Percentiles rank a stretch among this genome's conserved stretches.
phyloP scores from a whole-genome alignment of 2,888 invertebrate genomes.

The Timema cristinae region DNA sequence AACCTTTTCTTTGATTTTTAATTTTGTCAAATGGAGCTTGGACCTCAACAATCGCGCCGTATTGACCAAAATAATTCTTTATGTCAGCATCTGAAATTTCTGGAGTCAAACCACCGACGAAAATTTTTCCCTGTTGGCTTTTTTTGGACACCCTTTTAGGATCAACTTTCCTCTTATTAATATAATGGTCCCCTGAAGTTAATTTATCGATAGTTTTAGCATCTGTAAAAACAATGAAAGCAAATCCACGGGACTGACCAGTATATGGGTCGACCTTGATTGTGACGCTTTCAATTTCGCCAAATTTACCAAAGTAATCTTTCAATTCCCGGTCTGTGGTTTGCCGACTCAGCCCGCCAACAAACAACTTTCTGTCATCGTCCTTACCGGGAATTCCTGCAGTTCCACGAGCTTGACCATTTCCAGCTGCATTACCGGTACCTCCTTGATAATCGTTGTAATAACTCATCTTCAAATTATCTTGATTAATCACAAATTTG shows the following conservation, averaged over 20 bases:
- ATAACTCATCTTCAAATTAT: no score
- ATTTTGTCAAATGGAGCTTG: constrained; percentile 63
- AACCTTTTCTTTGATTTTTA: constrained; percentile 59
- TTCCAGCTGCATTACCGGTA: no score
- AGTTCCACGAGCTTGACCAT: constrained; percentile 31
- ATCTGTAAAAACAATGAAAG: constrained; percentile 59
- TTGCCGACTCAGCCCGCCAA: constrained; percentile 61
- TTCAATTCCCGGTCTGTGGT: constrained; percentile 56
- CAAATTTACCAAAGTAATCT: constrained; percentile 59
- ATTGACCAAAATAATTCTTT: constrained; percentile 55
- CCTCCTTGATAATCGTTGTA: no score
- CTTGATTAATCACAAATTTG: no score
- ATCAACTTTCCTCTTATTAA: constrained; percentile 61
- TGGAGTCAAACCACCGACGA: constrained; percentile 61
- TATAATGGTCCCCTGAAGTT: constrained; percentile 53
- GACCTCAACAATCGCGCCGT: constrained; percentile 57
- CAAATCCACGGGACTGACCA: constrained; percentile 60
- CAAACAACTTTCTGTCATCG: constrained; percentile 58
- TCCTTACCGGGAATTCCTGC: constrained; percentile 46
- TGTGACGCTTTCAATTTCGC: constrained; percentile 58
- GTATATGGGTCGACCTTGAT: constrained; percentile 61
- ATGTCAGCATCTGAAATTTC: constrained; percentile 59
- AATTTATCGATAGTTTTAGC: constrained; percentile 54
- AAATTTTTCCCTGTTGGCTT: constrained; percentile 58
- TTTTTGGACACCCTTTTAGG: constrained; percentile 61